These are phyloP conservation scores for Diachrysia chrysitis DNA, from an alignment of 2,888 invertebrate species.

Conservation along the genomic window DNA sequence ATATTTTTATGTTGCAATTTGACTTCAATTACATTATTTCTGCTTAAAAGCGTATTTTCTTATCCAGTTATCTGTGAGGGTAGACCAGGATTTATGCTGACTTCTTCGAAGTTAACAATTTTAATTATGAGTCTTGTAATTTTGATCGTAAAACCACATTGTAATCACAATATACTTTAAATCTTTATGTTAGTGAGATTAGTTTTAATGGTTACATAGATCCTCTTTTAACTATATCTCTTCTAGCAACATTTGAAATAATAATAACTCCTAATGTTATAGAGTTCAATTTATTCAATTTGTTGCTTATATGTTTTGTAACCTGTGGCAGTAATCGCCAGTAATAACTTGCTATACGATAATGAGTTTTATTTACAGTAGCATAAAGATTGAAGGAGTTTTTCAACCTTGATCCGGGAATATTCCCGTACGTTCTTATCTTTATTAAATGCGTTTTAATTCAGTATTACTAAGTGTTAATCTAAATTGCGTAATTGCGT, in stretches of 20 bases:
- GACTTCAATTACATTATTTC: no score
- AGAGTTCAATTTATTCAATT: conserved; percentile 34
- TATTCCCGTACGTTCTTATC: conserved; percentile 59
- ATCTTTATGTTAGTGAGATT: background rate
- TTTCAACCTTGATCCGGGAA: conserved; percentile 55
- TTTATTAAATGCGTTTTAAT: conserved; percentile 67
- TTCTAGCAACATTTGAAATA: conserved; percentile 10
- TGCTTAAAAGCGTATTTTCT: no score
- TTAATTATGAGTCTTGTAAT: background rate
- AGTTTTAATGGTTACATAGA: background rate
- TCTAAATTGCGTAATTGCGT: conserved; percentile 80
- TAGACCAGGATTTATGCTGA: background rate
- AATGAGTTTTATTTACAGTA: conserved; percentile 33
- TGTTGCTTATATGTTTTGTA: conserved; percentile 37
- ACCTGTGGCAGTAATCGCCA: conserved; percentile 42
- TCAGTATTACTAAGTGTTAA: conserved; percentile 68
- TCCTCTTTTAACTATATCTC: background rate
- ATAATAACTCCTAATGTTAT: conserved; percentile 27
- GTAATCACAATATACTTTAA: background rate
- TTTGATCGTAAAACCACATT: conserved; percentile 1
- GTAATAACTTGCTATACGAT: conserved; percentile 26
- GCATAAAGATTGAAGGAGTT: conserved; percentile 34
- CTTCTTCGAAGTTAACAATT: background rate
- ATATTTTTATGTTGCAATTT: no score
- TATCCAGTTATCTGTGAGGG: no score